Percentiles rank a stretch among this genome's conserved stretches.
These are phyloP conservation scores for Ophion obscuratus DNA, from an alignment of 2,888 invertebrate genomes.

Conservation along the genomic window DNA sequence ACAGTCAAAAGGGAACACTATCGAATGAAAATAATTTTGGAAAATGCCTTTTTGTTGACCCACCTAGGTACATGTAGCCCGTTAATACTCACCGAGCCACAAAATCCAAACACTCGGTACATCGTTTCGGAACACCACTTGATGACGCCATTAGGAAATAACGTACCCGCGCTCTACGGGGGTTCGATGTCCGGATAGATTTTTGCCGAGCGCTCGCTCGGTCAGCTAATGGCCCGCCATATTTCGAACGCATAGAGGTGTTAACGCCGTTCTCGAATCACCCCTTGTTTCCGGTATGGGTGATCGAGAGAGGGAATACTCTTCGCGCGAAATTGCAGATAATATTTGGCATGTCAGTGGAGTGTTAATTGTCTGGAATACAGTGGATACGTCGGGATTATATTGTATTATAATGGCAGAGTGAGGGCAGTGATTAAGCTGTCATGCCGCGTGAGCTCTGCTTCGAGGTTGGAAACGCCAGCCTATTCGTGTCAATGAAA, in stretches of 20 bases:
- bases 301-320: neutral
- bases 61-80: no score
- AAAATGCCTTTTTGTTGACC: no score
- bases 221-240: neutral
- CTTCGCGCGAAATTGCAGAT: neutral
- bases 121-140: no score
- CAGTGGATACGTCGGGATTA: neutral
- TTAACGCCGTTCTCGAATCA: neutral
- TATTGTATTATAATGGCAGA: neutral
- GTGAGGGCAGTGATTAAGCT: constrained; percentile 4
- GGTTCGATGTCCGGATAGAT: no score
- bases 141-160: no score
- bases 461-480: neutral
- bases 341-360: constrained; percentile 2
- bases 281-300: neutral
- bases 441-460: constrained; percentile 2
- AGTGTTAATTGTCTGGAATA: constrained; percentile 8
- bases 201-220: constrained; percentile 1
- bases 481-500: neutral
- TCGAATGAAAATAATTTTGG: no score
- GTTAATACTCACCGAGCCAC: no score
- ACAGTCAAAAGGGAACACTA: no score
- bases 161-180: no score
- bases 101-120: no score
- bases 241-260: neutral